Evolutionary conservation across 92 coral and sea anemone genomes (phyloP), one percentile per base, ranked within the genome.

Genomic region (Parazoanthus darwini): DNA sequence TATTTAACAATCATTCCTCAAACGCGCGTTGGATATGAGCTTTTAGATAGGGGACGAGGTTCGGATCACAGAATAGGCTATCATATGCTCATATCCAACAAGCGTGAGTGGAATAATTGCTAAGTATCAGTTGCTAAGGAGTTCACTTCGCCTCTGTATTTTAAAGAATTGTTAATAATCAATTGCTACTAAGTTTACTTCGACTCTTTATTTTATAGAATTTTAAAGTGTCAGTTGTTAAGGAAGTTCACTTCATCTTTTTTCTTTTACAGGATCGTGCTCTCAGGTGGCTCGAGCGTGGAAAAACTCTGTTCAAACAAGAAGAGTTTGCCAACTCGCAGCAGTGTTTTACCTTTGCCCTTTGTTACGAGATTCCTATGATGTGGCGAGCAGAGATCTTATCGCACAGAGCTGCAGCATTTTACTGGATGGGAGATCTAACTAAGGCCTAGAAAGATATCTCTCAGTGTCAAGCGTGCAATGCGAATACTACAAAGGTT

Each of bases 341-440:
- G 25, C 87, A 48, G 36, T 84, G 87, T 35, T 84, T 68, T 70
- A 70, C 79, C 29, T 84, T 84, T 71, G 78, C 87, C 29, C 78
- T 84, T 84, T 29, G 67, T 84, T 72, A 42, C 44, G 42, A 84
- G 6, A 71, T 26, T 51, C 78, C 87, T 16, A 23, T 35, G 44
- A 46, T 44, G 26, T 46, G 65, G 78, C 58, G 11, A 71, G 87
- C 79, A 35, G 87, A 84, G 23, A 71, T 84, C 13, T 22, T 70
- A 6, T 70, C 78, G 20, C 67, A 46, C 1, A 84, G 87, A 72
- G 87, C 87, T 29, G 87, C 87, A 84, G 65, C 87, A 20, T 26
- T 50, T 16, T 26, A 70, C 50, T 84, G 11, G 16, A 29, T 71
- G 79, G 87, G 33, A 26, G 44, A 71, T 4, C 29, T 0, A 29